Evolutionary conservation across 2,888 invertebrate species (phyloP).

Genomic region (Eucriotettix oculatus): DNA sequence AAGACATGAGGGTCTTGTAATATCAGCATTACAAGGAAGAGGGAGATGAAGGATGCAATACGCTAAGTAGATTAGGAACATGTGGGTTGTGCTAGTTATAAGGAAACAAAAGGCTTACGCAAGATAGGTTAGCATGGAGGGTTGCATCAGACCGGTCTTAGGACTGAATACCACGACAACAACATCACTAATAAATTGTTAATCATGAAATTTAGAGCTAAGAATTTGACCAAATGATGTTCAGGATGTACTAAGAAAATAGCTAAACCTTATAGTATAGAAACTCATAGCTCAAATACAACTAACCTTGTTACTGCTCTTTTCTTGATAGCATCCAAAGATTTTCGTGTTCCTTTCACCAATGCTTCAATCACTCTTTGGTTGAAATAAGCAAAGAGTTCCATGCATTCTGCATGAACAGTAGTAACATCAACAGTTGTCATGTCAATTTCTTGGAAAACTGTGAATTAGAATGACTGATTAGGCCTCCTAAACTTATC

Average conservation of each 20-base stretch:
- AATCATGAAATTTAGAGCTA: neutral
- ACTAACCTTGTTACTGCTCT: constrained; percentile 32
- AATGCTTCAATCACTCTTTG: constrained; percentile 55
- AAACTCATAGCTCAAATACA: constrained; percentile 47
- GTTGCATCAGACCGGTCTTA: no score
- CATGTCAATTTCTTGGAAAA: constrained; percentile 46
- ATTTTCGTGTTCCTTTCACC: constrained; percentile 53
- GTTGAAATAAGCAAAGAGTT: constrained; percentile 65
- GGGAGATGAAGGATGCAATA: no score
- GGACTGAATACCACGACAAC: no score
- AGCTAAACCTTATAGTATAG: neutral
- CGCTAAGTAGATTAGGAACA: no score
- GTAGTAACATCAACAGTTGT: constrained; percentile 37
- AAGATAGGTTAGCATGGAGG: no score
- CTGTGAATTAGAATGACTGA: constrained; percentile 21
- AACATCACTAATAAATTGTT: no score
- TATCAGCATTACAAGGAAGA: no score
- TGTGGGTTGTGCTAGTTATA: no score
- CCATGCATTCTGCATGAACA: constrained; percentile 57
- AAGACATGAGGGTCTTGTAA: no score
- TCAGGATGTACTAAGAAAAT: neutral
- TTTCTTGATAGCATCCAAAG: constrained; percentile 53
- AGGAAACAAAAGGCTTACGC: no score
- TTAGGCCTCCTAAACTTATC: no score
- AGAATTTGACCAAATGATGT: neutral